Base-by-base conservation (phyloP, 1,140 invertebrate species). In the Aphelenchoides fujianensis region DNA sequence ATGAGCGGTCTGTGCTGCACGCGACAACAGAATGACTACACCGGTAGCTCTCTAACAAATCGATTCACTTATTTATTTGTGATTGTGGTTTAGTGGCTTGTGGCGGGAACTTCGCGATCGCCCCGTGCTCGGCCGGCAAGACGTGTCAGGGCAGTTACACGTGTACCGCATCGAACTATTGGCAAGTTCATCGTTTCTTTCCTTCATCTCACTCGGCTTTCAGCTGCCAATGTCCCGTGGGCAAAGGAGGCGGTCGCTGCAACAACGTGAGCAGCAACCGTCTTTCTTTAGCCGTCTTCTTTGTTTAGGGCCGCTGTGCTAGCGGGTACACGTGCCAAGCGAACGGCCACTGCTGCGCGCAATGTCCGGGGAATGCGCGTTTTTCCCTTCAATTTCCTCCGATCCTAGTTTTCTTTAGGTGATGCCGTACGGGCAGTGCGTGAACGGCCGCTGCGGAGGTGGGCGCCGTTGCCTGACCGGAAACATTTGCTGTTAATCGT, bases 1-100 rank as follows among this genome's bases (percentile, higher is more conserved):
- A 73, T 77, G 52, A 75, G 62, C 34, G 75, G 75, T 32, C 68
- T 77, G n/a, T 77, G 75, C 66, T 77, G 75, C 57, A 77, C 71
- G 71, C 70, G 23, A 61, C 53, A 12, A 70, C 67, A 30, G 68
- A 73, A 52, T 74, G 71, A 41, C 63, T 61, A 63, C 2, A 63
- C 31, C 30, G 36, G 59, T 61, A 61, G 31, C n/a, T 61, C 16
- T 19, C 31, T 61, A 31, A 1, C 36, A n/a, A 1, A 2, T 19
- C n/a, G n/a, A n/a, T n/a, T n/a, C n/a, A n/a, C n/a, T n/a, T n/a
- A n/a, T n/a, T n/a, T n/a, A 61, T 61, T 61, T 61, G n/a, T 1
- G n/a, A 61, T 1, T n/a, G n/a, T n/a, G 59, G 19, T 61, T 2
- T 48, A 61, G 59, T 37, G 5, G 72, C 75, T 2, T 77, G 75